phyloP scores from a whole-genome alignment of 2,797 vertebrate species.

The Picus viridis region DNA sequence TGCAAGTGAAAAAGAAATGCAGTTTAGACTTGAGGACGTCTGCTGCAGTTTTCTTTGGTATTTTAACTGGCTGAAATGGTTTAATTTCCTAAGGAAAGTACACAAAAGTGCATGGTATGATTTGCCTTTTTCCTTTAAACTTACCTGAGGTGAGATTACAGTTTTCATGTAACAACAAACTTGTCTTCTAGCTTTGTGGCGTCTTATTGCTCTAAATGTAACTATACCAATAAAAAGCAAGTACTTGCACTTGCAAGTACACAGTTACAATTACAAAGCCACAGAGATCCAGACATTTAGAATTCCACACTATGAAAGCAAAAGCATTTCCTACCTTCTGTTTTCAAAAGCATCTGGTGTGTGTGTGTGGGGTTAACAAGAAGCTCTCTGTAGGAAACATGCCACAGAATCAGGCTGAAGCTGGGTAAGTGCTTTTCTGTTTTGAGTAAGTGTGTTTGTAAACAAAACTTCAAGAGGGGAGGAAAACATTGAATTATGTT shows the following conservation, averaged over 20 bases:
- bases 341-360: background rate
- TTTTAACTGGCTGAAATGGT: background rate
- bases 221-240: background rate
- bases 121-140: background rate
- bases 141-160: background rate
- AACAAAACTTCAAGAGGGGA: constrained; percentile 4
- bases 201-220: background rate
- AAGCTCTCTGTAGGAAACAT: background rate
- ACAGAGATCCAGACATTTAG: background rate
- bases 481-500: constrained; percentile 7
- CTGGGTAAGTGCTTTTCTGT: background rate
- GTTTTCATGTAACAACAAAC: background rate
- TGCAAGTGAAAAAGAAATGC: background rate
- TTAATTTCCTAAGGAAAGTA: background rate
- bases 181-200: background rate
- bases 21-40: background rate
- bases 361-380: background rate
- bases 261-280: background rate
- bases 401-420: background rate
- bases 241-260: background rate
- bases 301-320: background rate
- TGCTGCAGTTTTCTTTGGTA: background rate
- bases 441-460: constrained; percentile 37
- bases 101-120: background rate
- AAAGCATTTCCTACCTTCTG: background rate